Base-by-base conservation (phyloP, 2,113 vertebrate genomes). In the Phasianus colchicus region DNA sequence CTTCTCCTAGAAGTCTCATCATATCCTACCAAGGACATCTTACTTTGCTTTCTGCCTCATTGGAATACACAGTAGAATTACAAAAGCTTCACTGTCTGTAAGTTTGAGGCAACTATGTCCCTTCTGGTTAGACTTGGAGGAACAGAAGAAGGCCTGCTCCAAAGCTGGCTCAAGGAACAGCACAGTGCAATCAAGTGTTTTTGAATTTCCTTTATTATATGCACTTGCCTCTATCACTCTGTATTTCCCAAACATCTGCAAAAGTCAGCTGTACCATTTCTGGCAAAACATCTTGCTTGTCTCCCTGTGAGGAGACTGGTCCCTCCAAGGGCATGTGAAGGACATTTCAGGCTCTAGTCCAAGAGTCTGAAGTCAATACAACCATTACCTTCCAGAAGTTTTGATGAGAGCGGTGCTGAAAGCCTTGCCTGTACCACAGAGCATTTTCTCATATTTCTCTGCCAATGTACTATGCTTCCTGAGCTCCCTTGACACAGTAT, bases 21-120 rank as follows among this genome's bases (percentile, higher is more conserved):
- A 45, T 67, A 55, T 24, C 42, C 38, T 50, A 38, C 38, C 76
- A 93, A 92, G 72, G 88, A 86, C 83, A 27, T 66, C 58, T 76
- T 45, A 48, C 48, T 79, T 73, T 40, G 34, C 58, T 75, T 92
- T 80, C 85, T 85, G 64, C 60, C 29, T 58, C n/a, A 11, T 45
- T 54, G 60, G 58, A 66, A 73, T 21, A 63, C 58, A 45, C 40
- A 79, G 70, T 20, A 72, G 36, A 29, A 78, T 78, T 58, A 48
- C 18, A 72, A 60, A 87, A 55, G 66, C 63, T 66, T 87, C 47
- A 8, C 18, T 24, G 27, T 1, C 0, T n/a, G 19, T 47, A 27
- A 6, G 6, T 83, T 76, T 67, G 58, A 88, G 71, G 61, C 74
- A 81, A n/a, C 36, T 11, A 54, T 66, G 48, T 72, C 69, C 13